Percentiles rank a stretch among this genome's conserved stretches.
Evolutionary conservation across 2,113 vertebrate species (phyloP).

Genomic region (Neolamprologus kungweensis): DNA sequence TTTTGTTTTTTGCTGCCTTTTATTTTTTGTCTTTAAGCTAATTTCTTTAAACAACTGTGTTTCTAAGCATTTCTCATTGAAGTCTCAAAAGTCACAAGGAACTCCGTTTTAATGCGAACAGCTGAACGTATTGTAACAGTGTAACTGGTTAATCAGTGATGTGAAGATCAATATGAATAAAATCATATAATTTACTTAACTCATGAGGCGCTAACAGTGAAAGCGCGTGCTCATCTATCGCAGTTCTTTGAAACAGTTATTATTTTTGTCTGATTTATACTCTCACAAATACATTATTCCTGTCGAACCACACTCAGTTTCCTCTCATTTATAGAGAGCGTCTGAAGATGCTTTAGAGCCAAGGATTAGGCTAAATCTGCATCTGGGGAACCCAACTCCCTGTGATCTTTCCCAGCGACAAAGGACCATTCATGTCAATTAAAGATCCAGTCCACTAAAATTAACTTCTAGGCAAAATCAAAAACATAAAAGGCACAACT

Average conservation of each 20-base stretch:
- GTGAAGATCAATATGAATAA: background rate
- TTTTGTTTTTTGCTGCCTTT: background rate
- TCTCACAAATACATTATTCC: background rate
- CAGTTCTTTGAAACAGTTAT: background rate
- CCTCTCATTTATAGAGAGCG: background rate
- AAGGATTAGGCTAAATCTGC: constrained; percentile 36
- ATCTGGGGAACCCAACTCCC: constrained; percentile 10
- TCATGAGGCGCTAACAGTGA: background rate
- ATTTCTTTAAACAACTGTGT: background rate
- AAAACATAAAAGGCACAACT: background rate
- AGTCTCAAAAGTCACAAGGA: background rate
- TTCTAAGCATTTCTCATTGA: background rate
- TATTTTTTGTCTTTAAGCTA: background rate
- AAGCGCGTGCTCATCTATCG: rapidly evolving
- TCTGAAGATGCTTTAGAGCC: constrained; percentile 14
- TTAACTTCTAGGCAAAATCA: constrained; percentile 10
- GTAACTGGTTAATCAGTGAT: background rate
- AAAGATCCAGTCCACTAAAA: constrained; percentile 33
- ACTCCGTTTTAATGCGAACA: background rate
- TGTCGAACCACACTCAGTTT: background rate
- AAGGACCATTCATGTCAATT: constrained; percentile 2
- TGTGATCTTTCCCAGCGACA: constrained; percentile 28
- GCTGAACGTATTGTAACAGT: background rate
- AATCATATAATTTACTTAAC: background rate
- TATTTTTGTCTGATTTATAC: background rate